Base-by-base conservation (phyloP, 35 echinoderm and acorn worm species). In the Anneissia japonica region DNA sequence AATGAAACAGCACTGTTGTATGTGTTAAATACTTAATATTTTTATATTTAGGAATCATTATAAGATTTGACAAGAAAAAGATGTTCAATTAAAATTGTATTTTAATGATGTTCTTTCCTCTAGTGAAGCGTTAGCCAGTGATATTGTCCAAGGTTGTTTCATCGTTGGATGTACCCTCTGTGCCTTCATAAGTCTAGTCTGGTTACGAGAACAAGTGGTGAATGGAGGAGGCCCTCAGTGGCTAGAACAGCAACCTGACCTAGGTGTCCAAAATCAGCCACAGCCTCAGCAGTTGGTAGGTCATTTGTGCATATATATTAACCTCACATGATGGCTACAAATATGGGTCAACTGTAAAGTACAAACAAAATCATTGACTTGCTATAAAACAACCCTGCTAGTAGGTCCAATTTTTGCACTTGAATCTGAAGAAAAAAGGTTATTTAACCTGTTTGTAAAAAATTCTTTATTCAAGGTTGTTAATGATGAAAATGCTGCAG, bases 121-220 rank as follows among this genome's bases (percentile, higher is more conserved):
- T 86, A 98, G 95, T 73, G 95, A 98, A 30, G 91, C 84, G 32
- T 79, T 98, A 30, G 89, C 84, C 4, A 87, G 88, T 30, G 95
- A 98, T 74, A 91, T 93, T 29, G 80, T 98, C 0, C 95, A 98
- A 31, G 95, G 95, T 28, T 93, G 92, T 55, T 83, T 98, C 77
- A 92, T 98, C 19, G 95, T 98, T n/a, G 91, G 84, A 11, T 98
- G 91, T 73, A 98, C 95, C 31, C 76, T 98, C 41, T 98, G 95
- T 84, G 95, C 95, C 75, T 93, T 98, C 79, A 93, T 98, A 35
- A 98, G 95, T 46, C 46, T 98, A 43, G 95, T 98, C 21, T 93
- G 92, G 87, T 75, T 98, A 17, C 73, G 95, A 46, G 95, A 98
- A 74, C 95, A 98, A 86, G 91, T 98, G 12, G 79, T 89, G 37